Evolutionary conservation across 2,113 vertebrate species (phyloP).

Genomic region (Solea solea): DNA sequence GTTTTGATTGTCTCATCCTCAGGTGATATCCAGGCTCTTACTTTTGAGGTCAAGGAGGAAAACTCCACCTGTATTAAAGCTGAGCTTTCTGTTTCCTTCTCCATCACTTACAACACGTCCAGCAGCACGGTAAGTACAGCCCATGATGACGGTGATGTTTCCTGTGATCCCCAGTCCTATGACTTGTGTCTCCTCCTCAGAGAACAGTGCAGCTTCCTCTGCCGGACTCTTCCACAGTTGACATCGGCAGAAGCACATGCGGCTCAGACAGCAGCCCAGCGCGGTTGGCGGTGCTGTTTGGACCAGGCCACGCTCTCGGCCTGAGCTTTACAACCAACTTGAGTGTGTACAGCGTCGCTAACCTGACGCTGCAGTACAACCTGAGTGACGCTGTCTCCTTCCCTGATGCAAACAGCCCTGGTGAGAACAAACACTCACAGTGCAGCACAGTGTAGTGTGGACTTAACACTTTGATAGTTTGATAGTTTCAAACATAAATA

Average conservation of each 20-base stretch:
- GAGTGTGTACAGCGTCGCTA: slow-evolving; percentile 79
- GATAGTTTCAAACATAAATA: too few species aligned
- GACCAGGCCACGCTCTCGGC: slow-evolving; percentile 77
- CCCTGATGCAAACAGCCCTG: slow-evolving; percentile 76
- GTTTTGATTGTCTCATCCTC: neutral
- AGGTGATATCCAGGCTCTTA: slow-evolving; percentile 73
- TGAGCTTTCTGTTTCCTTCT: slow-evolving; percentile 84
- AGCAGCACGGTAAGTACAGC: slow-evolving; percentile 59
- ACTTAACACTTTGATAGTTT: too few species aligned
- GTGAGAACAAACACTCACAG: slow-evolving; percentile 72
- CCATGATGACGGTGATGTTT: neutral
- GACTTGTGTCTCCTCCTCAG: slow-evolving; percentile 62
- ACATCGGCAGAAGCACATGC: slow-evolving; percentile 81
- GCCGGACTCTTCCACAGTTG: slow-evolving; percentile 75
- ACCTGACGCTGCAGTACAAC: slow-evolving; percentile 85
- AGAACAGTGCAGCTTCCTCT: slow-evolving; percentile 68
- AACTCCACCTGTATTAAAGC: slow-evolving; percentile 87
- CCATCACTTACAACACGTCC: slow-evolving; percentile 78
- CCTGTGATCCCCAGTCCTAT: neutral
- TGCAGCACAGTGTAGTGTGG: too few species aligned
- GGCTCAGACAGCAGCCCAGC: slow-evolving; percentile 58
- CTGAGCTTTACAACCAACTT: slow-evolving; percentile 82
- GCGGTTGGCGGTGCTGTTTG: slow-evolving; percentile 80
- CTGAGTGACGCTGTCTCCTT: slow-evolving; percentile 86
- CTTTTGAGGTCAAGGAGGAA: slow-evolving; percentile 84